A percentile compares a stretch with the other conserved stretches of the same genome.
Evolutionary conservation across 1,140 invertebrate species (phyloP).

Genomic region (Centruroides sculpturatus): DNA sequence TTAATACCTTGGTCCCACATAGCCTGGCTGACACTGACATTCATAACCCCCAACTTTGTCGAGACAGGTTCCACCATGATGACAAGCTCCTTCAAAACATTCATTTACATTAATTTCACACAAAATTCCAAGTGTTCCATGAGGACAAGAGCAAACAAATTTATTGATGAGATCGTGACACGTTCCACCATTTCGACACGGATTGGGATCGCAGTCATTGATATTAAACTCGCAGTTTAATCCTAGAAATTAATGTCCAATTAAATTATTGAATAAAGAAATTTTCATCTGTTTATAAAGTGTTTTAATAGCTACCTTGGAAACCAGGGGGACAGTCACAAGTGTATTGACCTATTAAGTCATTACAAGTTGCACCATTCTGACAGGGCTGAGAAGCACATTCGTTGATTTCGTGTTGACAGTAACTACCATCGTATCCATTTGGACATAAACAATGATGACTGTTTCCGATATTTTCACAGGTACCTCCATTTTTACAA

Average conservation of each 20-base stretch:
- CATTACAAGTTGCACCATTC: conserved; percentile 64
- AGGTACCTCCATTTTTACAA: conserved; percentile 81
- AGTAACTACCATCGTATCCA: conserved; percentile 80
- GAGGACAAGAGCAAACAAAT: conserved; percentile 65
- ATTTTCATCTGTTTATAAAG: background rate
- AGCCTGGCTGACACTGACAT: conserved; percentile 75
- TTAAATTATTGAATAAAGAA: background rate
- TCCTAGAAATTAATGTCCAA: conserved; percentile 33
- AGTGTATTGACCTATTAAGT: conserved; percentile 75
- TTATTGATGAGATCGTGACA: conserved; percentile 73
- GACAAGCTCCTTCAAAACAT: conserved; percentile 63
- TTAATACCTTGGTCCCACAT: conserved; percentile 59
- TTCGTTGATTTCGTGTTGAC: conserved; percentile 74
- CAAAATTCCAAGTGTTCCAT: conserved; percentile 71
- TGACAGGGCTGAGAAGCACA: conserved; percentile 61
- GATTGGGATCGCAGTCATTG: conserved; percentile 69
- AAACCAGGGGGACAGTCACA: conserved; percentile 81
- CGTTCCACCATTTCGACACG: conserved; percentile 79
- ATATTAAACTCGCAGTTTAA: conserved; percentile 79
- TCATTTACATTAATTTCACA: conserved; percentile 85
- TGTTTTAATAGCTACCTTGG: conserved; percentile 55
- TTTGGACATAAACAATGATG: conserved; percentile 72
- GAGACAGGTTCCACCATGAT: conserved; percentile 80
- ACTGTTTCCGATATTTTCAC: conserved; percentile 77
- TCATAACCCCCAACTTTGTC: conserved; percentile 46